These are phyloP conservation scores for Macroglossus sobrinus DNA, from an alignment of 2,113 vertebrate genomes.

Conservation along the genomic window DNA sequence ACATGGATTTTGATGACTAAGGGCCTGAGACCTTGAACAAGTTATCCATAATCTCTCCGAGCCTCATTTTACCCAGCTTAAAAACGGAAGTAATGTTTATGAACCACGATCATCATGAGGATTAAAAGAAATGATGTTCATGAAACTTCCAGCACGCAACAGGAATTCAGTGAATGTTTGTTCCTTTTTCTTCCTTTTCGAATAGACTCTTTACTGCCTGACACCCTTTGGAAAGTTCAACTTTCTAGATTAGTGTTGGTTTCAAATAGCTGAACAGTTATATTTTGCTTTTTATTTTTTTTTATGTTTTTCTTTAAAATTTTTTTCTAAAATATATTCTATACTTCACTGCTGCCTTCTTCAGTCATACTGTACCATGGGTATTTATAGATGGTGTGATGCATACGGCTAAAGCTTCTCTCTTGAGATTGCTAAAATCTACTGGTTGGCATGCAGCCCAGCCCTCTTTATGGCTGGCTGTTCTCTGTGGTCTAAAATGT, in stretches of 20 bases:
- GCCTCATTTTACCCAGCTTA: not conserved
- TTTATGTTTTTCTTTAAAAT: constrained; percentile 2
- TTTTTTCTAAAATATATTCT: not conserved
- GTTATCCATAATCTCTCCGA: not conserved
- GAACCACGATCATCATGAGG: not conserved
- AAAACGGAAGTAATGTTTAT: not conserved
- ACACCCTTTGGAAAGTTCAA: not conserved
- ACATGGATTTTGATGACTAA: not conserved
- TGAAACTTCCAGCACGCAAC: not conserved
- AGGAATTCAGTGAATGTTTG: not conserved
- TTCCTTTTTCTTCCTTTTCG: not conserved
- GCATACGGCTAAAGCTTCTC: not conserved
- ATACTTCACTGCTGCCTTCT: not conserved
- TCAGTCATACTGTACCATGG: not conserved
- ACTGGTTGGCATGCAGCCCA: constrained; percentile 10
- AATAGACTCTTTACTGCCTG: not conserved
- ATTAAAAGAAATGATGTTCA: not conserved
- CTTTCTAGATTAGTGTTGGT: not conserved
- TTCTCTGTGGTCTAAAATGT: constrained; percentile 22
- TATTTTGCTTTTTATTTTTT: constrained; percentile 29
- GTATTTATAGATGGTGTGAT: constrained; percentile 17
- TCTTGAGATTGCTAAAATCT: constrained; percentile 37
- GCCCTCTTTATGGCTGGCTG: not conserved
- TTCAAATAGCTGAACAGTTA: not conserved
- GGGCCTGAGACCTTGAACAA: not conserved